A percentile compares a stretch with the other conserved stretches of the same genome.
Conservation (phyloP, 1,140 invertebrate species). For the Anastrepha obliqua region DNA sequence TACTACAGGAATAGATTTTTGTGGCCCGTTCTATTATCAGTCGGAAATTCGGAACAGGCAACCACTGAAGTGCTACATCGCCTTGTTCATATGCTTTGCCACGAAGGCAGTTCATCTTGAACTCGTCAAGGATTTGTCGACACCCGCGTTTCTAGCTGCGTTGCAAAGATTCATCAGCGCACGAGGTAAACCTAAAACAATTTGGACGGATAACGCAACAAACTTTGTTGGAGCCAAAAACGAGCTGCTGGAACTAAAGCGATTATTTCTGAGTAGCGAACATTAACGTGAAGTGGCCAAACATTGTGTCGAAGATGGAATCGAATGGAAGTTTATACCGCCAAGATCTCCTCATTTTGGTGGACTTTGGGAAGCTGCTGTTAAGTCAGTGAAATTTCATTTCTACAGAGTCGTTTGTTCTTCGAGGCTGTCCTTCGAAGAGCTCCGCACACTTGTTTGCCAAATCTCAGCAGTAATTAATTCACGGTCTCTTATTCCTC, state of each 20-base stretch:
- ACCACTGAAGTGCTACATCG: conserved; percentile 54
- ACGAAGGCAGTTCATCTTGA: conserved; percentile 59
- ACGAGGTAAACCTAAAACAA: neutral
- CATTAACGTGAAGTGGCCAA: no score
- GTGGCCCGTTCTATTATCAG: neutral
- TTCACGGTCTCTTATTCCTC: neutral
- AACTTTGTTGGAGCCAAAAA: no score
- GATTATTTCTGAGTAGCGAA: no score
- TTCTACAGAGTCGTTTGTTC: no score
- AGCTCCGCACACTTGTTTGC: conserved; percentile 59
- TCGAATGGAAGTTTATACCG: conserved; percentile 64
- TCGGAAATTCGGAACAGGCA: no score
- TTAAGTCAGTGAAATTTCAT: conserved; percentile 1
- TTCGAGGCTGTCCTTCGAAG: no score
- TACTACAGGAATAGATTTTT: neutral
- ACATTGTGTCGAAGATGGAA: conserved; percentile 58
- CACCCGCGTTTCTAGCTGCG: conserved; percentile 67
- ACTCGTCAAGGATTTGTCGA: conserved; percentile 66
- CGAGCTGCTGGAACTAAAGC: no score
- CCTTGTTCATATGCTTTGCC: conserved; percentile 62
- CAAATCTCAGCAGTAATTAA: conserved; percentile 48
- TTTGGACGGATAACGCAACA: no score
- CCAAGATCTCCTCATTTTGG: conserved; percentile 65
- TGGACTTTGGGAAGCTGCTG: conserved; percentile 56
- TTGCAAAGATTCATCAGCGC: conserved; percentile 68